Evolutionary conservation across 2,888 invertebrate species (phyloP), one percentile per base, ranked within the genome.

Genomic region (Ptilodon capucinus): DNA sequence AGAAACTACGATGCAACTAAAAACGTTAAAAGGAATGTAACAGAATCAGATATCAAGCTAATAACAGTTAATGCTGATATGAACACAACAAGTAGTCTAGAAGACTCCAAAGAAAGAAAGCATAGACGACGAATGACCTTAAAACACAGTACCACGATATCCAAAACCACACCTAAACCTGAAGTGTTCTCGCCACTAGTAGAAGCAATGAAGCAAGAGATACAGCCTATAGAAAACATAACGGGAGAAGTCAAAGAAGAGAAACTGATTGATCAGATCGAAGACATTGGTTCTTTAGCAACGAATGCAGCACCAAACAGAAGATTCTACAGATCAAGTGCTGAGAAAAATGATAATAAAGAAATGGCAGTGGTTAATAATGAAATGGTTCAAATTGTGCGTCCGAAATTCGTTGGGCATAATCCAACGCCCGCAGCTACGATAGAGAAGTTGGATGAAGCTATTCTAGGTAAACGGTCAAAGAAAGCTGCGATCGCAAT

Each of bases 251-350:
- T 70, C 2, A 80, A 65, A 60, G 82, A 80, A 68, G 83, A 83
- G 55, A 82, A 63, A 46, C 54, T 87, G 30, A 76, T 73, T 8
- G 87, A 88, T 46, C 79, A 84, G 61, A 62, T 86, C 19, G 85
- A 85, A 49, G 66, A 71, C 13, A 51, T 76, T 51, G 71, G 79
- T 45, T 79, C 82, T 16, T 60, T 75, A 8, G 54, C 64, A 6
- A 65, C 77, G 52, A 65, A 71, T 40, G 58, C 64, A 13, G 73
- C 80, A 1, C 81, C 87, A 41, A 72, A 86, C 0, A 80, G 68
- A 65, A 71, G 90, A 44, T 81, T 89, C 57, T 84, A 89, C 25
- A 78, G 90, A 72, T 90, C 91, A 2, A 90, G 90, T 45, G 82
- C 80, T 4, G 90, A 91, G 63, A 79, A 62, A 45, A 44, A 49